Evolutionary conservation across 1,140 invertebrate genomes (phyloP), one percentile per base, ranked within the genome.

Genomic region (Drosophila sucinea): DNA sequence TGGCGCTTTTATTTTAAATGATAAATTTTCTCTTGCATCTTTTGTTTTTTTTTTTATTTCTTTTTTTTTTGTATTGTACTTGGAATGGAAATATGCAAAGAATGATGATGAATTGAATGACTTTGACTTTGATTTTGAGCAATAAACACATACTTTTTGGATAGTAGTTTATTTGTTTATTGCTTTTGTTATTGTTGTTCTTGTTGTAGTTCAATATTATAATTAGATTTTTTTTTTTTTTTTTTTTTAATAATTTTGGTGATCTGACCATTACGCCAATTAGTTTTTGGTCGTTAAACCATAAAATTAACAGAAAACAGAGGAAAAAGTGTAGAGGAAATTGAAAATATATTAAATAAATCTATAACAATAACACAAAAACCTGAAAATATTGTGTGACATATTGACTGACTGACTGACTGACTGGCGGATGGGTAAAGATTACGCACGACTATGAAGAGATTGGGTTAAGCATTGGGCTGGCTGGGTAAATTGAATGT

Each of bases 201-300:
- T 65, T 29, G 8, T 67, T 51, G 54, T 62, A 60, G 8, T 51
- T 60, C 44, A 35, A 32, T 17, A 6, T 51, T 56, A 57, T 25
- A 7, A 55, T 54, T 35, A 44, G 32, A 4, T 4, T 38, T 70
- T 57, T 68, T 60, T 54, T 27, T 35, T 17, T 60, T 72, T 65
- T 70, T 58, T 8, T 65, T 73, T 68, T 17, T 7, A 47, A 47
- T 25, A 27, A 10, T 77, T 86, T 81, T 90, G 87, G 87, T 90
- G 87, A 84, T 77, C 73, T 74, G 66, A 91, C 87, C 77, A 77
- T 74, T 84, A 75, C 79, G 78, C 87, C 87, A 90, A 90, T 90
- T 90, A 87, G 87, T 90, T 77, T 70, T 73, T 70, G 71, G 78
- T 54, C 61, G 73, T 77, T 73, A 73, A 58, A 67, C 63, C 60